phyloP scores from a whole-genome alignment of 2,888 invertebrate genomes.

The Drosophila phalerata region DNA sequence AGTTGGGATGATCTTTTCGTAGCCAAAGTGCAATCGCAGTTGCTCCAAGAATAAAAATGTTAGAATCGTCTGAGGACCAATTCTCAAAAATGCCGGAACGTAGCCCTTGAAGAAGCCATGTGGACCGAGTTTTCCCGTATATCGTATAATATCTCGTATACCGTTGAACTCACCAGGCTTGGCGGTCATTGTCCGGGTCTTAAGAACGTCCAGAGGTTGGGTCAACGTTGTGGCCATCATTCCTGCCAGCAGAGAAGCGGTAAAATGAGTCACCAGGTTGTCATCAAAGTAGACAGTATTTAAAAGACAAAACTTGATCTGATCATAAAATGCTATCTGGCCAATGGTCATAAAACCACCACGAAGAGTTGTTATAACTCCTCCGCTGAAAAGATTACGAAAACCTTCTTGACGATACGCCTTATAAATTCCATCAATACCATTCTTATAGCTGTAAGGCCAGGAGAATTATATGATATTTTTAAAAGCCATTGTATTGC shows the following conservation, averaged over 20 bases:
- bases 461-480: background rate
- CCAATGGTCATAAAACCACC: conserved; percentile 98
- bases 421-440: conserved; percentile 94
- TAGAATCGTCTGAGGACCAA: conserved; percentile 98
- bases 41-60: conserved; percentile 98
- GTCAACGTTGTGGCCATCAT: conserved; percentile 88
- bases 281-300: conserved; percentile 91
- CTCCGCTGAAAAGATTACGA: conserved; percentile 93
- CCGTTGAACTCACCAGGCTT: conserved; percentile 94
- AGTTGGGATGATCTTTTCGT: background rate
- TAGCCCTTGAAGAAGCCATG: conserved; percentile 98
- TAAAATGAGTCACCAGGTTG: conserved; percentile 94
- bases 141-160: conserved; percentile 89
- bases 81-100: conserved; percentile 96
- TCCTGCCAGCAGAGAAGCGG: conserved; percentile 93
- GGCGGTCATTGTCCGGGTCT: conserved; percentile 99
- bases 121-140: conserved; percentile 96
- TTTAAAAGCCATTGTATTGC: conserved; percentile 64
- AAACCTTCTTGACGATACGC: conserved; percentile 94
- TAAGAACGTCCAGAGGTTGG: conserved; percentile 98
- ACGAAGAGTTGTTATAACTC: conserved; percentile 93
- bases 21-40: conserved; percentile 92
- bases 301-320: conserved; percentile 89
- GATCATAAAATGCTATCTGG: conserved; percentile 98
- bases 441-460: conserved; percentile 94